A percentile compares a stretch with the other conserved stretches of the same genome.
Evolutionary conservation across 2,888 invertebrate species (phyloP).

Genomic region (Thereva nobilitata): DNA sequence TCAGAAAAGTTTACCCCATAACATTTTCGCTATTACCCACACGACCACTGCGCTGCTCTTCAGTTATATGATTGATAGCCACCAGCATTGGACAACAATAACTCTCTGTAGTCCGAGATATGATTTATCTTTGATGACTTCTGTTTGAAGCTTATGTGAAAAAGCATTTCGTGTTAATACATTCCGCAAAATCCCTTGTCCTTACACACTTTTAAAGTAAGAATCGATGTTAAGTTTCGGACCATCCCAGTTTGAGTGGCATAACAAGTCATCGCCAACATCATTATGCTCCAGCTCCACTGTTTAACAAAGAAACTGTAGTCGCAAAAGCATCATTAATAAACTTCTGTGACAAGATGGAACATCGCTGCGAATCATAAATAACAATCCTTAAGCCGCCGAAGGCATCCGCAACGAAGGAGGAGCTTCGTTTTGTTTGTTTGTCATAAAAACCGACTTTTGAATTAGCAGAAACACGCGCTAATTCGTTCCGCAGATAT

Average conservation of each 20-base stretch:
- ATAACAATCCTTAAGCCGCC: constrained; percentile 1
- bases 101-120: too few species aligned
- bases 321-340: constrained; percentile 18
- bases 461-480: constrained; percentile 29
- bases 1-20: too few species aligned
- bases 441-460: constrained; percentile 12
- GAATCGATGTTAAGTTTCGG: background rate
- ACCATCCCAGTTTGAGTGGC: background rate
- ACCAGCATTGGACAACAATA: too few species aligned
- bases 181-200: too few species aligned
- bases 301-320: background rate
- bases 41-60: too few species aligned
- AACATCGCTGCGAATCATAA: constrained; percentile 20
- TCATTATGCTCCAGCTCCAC: background rate
- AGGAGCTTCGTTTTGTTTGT: constrained; percentile 25
- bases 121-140: too few species aligned
- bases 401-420: constrained; percentile 22
- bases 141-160: too few species aligned
- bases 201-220: constrained; percentile 18
- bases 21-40: too few species aligned
- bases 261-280: background rate
- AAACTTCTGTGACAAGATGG: constrained; percentile 23
- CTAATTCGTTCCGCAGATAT: constrained; percentile 32
- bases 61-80: too few species aligned
- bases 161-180: too few species aligned